Base-by-base conservation (phyloP, 2,888 invertebrate genomes). In the Zaprionus obscuricornis region DNA sequence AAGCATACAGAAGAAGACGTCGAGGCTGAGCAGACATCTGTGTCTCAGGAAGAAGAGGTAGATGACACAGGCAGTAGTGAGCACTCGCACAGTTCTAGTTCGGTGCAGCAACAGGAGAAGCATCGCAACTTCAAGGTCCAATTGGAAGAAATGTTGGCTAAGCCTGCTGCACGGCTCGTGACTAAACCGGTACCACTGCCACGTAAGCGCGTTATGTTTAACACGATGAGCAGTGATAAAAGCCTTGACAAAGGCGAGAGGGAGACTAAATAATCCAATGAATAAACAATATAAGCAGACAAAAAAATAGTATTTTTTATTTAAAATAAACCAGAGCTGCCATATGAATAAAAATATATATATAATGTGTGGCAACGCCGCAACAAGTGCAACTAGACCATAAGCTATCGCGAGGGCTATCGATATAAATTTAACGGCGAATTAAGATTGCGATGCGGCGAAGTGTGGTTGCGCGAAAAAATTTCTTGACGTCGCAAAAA, bases 121-220 rank as follows among this genome's bases (percentile, higher is more conserved):
- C 37, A 46, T 10, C 49, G 36, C 3, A 57, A 63, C 1, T 88
- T 89, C 10, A 89, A 88, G 43, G 59, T 73, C 1, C 75, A 83
- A 4, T 54, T 90, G 18, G 88, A 90, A 26, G 66, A 72, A 18
- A 74, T 90, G 14, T 55, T 84, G 58, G 34, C 85, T 69, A 36
- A 63, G 20, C 83, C 88, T 65, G 17, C 74, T 66, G 47, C 75
- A 63, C 31, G 76, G 56, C 34, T 85, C 63, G 36, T 8, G 16
- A 10, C 49, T 7, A 73, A 65, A 18, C 89, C 90, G 0, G 67
- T 89, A 1, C 90, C 90, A 0, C 18, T 88, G 37, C 89, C 90
- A 5, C 85, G 90, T 3, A 90, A 89, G 47, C 85, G 85, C 3
- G 90, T 90, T 2, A 88, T 89, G 87, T 90, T 90, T 37, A 82